These are phyloP conservation scores for Hirtodrosophila confusa DNA, from an alignment of 2,888 invertebrate genomes.

Conservation along the genomic window DNA sequence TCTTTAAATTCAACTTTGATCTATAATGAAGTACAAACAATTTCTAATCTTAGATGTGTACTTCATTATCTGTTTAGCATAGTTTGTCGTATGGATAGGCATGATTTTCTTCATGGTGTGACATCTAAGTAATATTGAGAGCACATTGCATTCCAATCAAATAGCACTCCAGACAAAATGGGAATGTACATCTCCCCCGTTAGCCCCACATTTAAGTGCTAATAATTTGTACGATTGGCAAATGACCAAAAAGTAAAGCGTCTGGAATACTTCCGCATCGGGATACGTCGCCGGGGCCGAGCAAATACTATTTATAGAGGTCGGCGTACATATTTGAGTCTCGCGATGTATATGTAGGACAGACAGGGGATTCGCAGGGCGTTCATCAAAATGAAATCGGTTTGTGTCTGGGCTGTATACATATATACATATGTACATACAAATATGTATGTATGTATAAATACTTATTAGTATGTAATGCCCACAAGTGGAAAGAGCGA, in stretches of 20 bases:
- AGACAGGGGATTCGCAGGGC: slow-evolving; percentile 47
- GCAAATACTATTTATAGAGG: slow-evolving; percentile 59
- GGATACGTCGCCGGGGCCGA: slow-evolving; percentile 48
- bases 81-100: too few relatives aligned
- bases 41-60: too few relatives aligned
- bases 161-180: slow-evolving; percentile 28
- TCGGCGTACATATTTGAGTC: slow-evolving; percentile 15
- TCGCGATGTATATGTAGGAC: slow-evolving; percentile 17
- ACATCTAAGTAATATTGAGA: slow-evolving; percentile 2
- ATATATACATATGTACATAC: slow-evolving; percentile 9
- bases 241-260: slow-evolving; percentile 70
- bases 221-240: slow-evolving; percentile 70
- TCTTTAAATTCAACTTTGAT: too few relatives aligned
- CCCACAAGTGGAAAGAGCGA: slow-evolving; percentile 46
- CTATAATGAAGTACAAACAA: too few relatives aligned
- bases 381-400: slow-evolving; percentile 45
- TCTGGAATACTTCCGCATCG: slow-evolving; percentile 79
- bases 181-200: slow-evolving; percentile 6
- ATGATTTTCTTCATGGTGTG: too few relatives aligned
- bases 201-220: slow-evolving; percentile 36
- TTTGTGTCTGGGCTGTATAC: slow-evolving; percentile 54
- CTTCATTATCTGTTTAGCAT: too few relatives aligned
- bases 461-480: slow-evolving; percentile 19
- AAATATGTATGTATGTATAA: slow-evolving; percentile 25
- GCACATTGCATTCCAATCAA: slow-evolving; percentile 28